Evolutionary conservation across 2,113 vertebrate species (phyloP), one percentile per base, ranked within the genome.

Genomic region (Apistogramma diplotaenia): DNA sequence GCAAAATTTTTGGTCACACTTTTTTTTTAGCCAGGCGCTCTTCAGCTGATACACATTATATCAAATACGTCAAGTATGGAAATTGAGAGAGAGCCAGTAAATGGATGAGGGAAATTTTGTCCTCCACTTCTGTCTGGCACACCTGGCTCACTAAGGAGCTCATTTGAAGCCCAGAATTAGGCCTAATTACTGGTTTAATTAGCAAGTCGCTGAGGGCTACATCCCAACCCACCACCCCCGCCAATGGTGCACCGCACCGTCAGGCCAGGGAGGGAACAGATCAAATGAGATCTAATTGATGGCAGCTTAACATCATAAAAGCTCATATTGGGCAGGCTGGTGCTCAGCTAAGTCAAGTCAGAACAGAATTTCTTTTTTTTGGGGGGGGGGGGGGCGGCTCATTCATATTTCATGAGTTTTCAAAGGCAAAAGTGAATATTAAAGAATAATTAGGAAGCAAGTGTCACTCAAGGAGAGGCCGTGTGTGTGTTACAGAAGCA

Each of bases 151-250:
- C 90, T 89, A 79, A 83, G 91, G 88, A 88, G 85, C 87, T 95
- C 89, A 78, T 94, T 93, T 94, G 67, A 90, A 89, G 89, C 56
- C 25, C 55, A 71, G 82, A 87, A 95, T 94, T 88, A 94, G 83
- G 81, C 76, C 85, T 94, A 95, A 95, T 95, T 94, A 93, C 77
- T 62, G 71, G 74, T 78, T 93, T 93, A 95, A 95, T 95, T 93
- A 94, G 85, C 58, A 9, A 85, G 67, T 91, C 86, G 87, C 83
- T 74, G 76, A 89, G 87, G 89, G 90, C 90, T 77, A 59, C 89
- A 37, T 88, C 92, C 89, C 85, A 51, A 72, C 88, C 85, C 89
- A 80, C 89, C 84, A 74, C 84, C 90, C 73, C 87, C 53, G 33
- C 88, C 74, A 74, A 84, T 76, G 71, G 76, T 53, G 54, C 90